Percentiles rank a stretch among this genome's conserved stretches.
phyloP scores from a whole-genome alignment of 2,797 vertebrate species.

The Lepilemur ruficaudatus region DNA sequence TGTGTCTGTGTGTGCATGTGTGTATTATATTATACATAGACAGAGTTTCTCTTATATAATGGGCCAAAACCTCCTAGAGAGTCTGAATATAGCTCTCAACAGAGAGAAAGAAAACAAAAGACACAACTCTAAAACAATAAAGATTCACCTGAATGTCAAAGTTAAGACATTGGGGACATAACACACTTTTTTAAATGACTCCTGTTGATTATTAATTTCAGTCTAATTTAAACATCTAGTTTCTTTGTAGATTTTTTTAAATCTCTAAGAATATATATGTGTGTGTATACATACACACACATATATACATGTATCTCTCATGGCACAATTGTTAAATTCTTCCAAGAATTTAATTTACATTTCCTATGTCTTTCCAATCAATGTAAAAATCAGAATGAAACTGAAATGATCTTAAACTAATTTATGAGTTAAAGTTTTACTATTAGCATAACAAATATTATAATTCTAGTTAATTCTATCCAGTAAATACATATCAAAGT shows the following conservation, averaged over 20 bases:
- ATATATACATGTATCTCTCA: not conserved
- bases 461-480: conserved; percentile 12
- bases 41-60: not conserved
- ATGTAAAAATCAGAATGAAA: conserved; percentile 54
- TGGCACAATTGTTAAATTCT: not conserved
- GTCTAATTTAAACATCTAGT: not conserved
- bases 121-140: not conserved
- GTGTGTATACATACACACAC: not conserved
- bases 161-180: not conserved
- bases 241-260: not conserved
- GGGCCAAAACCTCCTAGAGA: not conserved
- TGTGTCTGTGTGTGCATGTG: not conserved
- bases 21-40: not conserved
- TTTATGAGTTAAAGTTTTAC: conserved; percentile 25
- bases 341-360: conserved; percentile 47
- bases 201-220: not conserved
- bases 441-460: conserved; percentile 36
- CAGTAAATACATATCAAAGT: conserved; percentile 4
- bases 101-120: conserved; percentile 19
- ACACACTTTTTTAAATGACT: not conserved
- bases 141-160: not conserved
- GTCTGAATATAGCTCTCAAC: not conserved
- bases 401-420: conserved; percentile 38
- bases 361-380: conserved; percentile 47
- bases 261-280: not conserved